A percentile compares a stretch with the other conserved stretches of the same genome.
These are phyloP conservation scores for Odontamblyopus rebecca DNA, from an alignment of 2,797 vertebrate species.

Conservation along the genomic window DNA sequence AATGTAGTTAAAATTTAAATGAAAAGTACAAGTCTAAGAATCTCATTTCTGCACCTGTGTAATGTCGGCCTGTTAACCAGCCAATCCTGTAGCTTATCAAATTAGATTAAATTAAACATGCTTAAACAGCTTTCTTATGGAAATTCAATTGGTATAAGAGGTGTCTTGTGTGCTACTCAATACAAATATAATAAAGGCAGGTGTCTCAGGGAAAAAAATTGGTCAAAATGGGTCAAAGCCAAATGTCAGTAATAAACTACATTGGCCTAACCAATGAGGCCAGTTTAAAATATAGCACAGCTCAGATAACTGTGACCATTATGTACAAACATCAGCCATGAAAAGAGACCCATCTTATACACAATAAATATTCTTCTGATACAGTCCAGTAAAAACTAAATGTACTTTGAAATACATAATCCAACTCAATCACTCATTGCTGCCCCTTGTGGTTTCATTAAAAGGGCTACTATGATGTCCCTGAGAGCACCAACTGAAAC, in stretches of 20 bases:
- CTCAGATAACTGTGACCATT: slow-evolving; percentile 1
- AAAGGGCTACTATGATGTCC: slow-evolving; percentile 16
- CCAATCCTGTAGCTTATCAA: background rate
- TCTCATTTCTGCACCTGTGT: slow-evolving; percentile 27
- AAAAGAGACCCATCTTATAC: background rate
- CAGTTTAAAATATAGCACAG: slow-evolving; percentile 14
- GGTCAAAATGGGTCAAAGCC: background rate
- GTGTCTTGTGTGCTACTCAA: background rate
- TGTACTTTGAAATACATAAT: background rate
- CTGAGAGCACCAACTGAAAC: slow-evolving; percentile 20
- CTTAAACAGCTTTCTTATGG: background rate
- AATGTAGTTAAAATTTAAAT: background rate
- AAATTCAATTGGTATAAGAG: background rate
- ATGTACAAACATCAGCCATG: slow-evolving; percentile 1
- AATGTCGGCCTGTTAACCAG: slow-evolving; percentile 5
- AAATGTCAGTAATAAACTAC: background rate
- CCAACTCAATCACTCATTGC: background rate
- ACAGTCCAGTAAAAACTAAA: background rate
- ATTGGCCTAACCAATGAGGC: background rate
- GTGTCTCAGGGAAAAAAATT: background rate
- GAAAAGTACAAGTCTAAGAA: background rate
- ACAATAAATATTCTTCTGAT: background rate
- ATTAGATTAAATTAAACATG: background rate
- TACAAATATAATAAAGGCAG: slow-evolving; percentile 5
- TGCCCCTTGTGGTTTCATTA: background rate